Percentiles rank a stretch among this genome's conserved stretches.
These are phyloP conservation scores for Argentina silus DNA, from an alignment of 2,797 vertebrate genomes.

Conservation along the genomic window DNA sequence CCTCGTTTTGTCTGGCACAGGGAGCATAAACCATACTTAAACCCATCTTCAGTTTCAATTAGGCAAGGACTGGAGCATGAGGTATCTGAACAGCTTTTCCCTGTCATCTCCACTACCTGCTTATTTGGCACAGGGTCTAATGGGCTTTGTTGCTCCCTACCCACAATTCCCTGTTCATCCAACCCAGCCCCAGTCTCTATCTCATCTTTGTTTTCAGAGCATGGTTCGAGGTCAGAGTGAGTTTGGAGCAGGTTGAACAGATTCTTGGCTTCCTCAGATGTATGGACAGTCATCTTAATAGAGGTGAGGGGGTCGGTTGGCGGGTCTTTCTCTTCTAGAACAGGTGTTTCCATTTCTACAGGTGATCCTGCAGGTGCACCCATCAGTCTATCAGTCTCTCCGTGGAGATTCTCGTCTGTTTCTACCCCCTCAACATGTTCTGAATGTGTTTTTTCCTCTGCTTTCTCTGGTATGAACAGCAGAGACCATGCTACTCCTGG, in stretches of 20 bases:
- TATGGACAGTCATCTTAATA: conserved; percentile 10
- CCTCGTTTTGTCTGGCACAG: background rate
- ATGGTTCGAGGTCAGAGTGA: background rate
- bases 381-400: background rate
- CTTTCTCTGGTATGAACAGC: background rate
- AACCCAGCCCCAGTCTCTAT: rapidly evolving
- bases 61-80: background rate
- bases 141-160: background rate
- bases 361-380: background rate
- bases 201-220: background rate
- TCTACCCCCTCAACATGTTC: background rate
- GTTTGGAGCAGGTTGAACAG: background rate
- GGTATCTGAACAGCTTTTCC: background rate
- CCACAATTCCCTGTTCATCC: no score
- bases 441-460: background rate
- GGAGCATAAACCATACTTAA: background rate
- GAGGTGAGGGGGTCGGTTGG: conserved; percentile 9
- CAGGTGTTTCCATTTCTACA: background rate
- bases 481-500: background rate
- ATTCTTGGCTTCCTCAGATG: conserved; percentile 19
- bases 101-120: background rate
- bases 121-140: background rate
- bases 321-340: background rate
- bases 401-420: background rate
- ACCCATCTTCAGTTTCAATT: conserved; percentile 1